phyloP scores from a whole-genome alignment of 1,140 invertebrate species.

The Apis laboriosa region DNA sequence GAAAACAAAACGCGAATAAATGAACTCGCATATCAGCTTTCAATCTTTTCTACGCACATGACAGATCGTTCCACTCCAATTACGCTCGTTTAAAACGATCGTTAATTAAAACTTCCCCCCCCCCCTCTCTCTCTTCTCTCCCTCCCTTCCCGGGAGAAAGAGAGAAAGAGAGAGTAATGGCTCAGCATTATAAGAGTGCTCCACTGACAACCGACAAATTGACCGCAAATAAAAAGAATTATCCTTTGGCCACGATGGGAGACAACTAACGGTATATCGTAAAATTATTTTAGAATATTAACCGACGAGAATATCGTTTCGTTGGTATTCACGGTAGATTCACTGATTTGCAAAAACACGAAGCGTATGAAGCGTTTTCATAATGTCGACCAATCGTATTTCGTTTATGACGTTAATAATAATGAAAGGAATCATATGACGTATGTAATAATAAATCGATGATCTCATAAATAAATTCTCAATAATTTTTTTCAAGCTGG shows the following conservation, averaged over 20 bases:
- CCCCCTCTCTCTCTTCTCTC: too few species aligned
- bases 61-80: slow-evolving; percentile 51
- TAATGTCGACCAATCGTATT: not conserved
- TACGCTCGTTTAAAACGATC: slow-evolving; percentile 40
- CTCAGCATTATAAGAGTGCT: slow-evolving; percentile 28
- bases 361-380: not conserved
- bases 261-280: not conserved
- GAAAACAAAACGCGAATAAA: not conserved
- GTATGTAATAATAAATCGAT: too few species aligned
- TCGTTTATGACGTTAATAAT: too few species aligned
- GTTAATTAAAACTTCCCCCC: slow-evolving; percentile 41
- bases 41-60: slow-evolving; percentile 40
- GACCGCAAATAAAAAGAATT: slow-evolving; percentile 27
- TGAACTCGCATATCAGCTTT: slow-evolving; percentile 43
- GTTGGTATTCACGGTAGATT: too few species aligned
- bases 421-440: too few species aligned
- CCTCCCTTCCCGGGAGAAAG: too few species aligned
- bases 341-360: not conserved
- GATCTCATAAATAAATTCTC: too few species aligned
- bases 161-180: slow-evolving; percentile 12
- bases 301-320: not conserved
- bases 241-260: not conserved
- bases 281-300: not conserved
- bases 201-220: slow-evolving; percentile 28
- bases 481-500: too few species aligned